Conservation (phyloP, 2,888 invertebrate species). For the Altica lythri region DNA sequence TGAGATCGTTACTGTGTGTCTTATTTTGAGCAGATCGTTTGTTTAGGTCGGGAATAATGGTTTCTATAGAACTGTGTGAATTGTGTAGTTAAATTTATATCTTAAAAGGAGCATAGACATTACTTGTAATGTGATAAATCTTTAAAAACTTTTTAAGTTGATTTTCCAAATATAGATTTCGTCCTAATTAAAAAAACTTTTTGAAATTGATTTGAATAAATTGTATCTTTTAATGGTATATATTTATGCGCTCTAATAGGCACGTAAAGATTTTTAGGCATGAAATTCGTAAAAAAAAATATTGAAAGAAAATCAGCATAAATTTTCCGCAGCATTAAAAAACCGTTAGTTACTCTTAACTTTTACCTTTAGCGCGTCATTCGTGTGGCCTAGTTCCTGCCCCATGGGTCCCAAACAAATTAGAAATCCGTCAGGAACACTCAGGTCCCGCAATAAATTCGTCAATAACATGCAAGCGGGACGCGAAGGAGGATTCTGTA, state of each 20-base stretch:
- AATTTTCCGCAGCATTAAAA: not conserved
- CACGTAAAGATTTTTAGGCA: not conserved
- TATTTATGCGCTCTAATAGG: no score
- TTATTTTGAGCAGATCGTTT: not conserved
- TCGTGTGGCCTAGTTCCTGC: not conserved
- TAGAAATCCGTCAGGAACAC: slow-evolving; percentile 26
- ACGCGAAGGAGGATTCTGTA: slow-evolving; percentile 3
- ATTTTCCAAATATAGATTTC: no score
- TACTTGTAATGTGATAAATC: no score
- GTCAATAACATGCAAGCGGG: slow-evolving; percentile 26
- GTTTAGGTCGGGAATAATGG: no score
- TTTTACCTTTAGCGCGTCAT: not conserved
- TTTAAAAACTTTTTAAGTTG: no score
- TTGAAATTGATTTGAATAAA: no score
- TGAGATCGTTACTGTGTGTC: slow-evolving; percentile 8
- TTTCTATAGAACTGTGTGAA: no score
- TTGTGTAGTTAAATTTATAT: no score
- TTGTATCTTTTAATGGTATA: no score
- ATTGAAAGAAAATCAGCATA: not conserved
- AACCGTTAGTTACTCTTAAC: not conserved
- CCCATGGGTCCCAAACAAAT: slow-evolving; percentile 14
- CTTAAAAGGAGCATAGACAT: no score
- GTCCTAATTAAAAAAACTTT: no score
- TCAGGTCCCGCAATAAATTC: slow-evolving; percentile 29
- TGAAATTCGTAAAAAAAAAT: no score